Conservation (phyloP, 1,140 invertebrate species). For the Zophobas morio region DNA sequence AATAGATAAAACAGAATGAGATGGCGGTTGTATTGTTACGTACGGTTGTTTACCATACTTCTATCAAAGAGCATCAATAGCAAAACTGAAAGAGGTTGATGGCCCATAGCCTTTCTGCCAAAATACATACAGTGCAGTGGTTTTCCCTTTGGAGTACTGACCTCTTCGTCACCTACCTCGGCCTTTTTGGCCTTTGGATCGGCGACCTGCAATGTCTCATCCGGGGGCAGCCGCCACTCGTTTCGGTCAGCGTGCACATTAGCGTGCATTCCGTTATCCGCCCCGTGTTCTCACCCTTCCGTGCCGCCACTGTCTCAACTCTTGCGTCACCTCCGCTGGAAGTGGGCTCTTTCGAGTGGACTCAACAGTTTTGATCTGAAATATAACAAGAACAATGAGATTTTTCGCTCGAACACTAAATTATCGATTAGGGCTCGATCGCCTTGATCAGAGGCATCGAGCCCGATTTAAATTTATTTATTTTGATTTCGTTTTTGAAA, state of each 20-base stretch:
- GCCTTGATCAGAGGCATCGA: no score
- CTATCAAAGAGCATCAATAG: no score
- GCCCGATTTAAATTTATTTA: no score
- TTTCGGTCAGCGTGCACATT: slow-evolving; percentile 86
- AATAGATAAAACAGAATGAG: no score
- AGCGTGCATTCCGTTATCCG: slow-evolving; percentile 79
- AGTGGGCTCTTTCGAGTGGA: slow-evolving; percentile 35
- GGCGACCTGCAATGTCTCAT: slow-evolving; percentile 90
- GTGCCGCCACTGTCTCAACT: slow-evolving; percentile 58
- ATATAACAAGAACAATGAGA: neutral
- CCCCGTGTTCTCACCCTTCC: slow-evolving; percentile 58
- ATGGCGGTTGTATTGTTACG: no score
- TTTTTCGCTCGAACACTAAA: neutral
- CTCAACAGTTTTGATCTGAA: slow-evolving; percentile 44
- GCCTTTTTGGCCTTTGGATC: slow-evolving; percentile 86
- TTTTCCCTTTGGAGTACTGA: slow-evolving; percentile 64
- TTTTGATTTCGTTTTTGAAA: no score
- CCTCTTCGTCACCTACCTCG: slow-evolving; percentile 72
- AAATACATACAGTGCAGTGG: slow-evolving; percentile 46
- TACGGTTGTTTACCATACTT: no score
- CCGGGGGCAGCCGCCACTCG: slow-evolving; percentile 88
- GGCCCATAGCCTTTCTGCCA: slow-evolving; percentile 6
- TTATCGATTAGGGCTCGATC: no score
- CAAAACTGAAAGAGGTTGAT: neutral
- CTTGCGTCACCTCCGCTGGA: slow-evolving; percentile 39